These are phyloP conservation scores for Heliconius eleuchia DNA, from an alignment of 1,140 invertebrate genomes.

Conservation along the genomic window DNA sequence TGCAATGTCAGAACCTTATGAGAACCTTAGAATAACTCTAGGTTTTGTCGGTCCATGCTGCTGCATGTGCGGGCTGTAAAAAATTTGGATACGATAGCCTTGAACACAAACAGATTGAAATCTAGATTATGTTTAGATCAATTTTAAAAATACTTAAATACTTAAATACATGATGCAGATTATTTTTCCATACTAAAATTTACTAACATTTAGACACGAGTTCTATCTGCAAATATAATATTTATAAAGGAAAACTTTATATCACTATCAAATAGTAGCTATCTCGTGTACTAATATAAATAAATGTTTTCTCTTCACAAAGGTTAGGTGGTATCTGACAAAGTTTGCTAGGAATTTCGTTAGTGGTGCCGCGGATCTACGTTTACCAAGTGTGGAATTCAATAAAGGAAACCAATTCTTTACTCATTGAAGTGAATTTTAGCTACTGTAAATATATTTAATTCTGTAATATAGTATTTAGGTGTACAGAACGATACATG, in stretches of 20 bases:
- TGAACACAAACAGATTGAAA: no score
- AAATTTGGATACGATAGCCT: no score
- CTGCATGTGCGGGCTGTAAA: no score
- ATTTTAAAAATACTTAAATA: no score
- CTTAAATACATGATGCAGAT: no score
- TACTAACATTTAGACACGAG: no score
- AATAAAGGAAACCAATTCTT: slow-evolving; percentile 54
- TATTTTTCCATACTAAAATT: neutral
- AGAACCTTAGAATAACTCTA: no score
- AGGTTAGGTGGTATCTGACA: slow-evolving; percentile 34
- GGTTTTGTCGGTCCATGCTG: no score
- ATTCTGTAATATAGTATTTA: neutral
- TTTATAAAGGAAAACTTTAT: slow-evolving; percentile 5
- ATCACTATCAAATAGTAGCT: neutral
- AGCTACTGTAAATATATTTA: neutral
- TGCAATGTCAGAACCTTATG: no score
- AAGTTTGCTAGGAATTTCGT: slow-evolving; percentile 52
- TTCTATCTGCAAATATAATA: no score
- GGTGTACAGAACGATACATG: neutral
- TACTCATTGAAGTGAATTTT: slow-evolving; percentile 7
- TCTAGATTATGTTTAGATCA: no score
- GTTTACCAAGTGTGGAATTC: slow-evolving; percentile 64
- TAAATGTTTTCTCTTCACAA: slow-evolving; percentile 29
- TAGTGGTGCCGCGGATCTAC: slow-evolving; percentile 60
- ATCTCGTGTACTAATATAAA: slow-evolving; percentile 19